These are phyloP conservation scores for Drosophila mojavensis DNA, from an alignment of 1,140 invertebrate species.

Conservation along the genomic window DNA sequence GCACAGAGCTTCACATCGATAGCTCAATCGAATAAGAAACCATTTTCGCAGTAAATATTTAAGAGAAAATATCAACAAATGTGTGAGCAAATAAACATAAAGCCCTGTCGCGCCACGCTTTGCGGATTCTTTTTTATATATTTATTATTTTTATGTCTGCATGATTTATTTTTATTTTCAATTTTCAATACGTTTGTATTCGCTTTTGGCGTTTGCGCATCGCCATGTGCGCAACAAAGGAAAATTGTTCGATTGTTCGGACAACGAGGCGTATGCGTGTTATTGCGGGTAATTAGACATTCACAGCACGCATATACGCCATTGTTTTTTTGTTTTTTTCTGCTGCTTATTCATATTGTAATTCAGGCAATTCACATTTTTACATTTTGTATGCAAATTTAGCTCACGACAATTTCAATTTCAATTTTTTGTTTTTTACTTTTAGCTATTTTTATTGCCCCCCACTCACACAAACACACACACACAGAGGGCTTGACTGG, in stretches of 20 bases:
- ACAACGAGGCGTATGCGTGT: constrained; percentile 50
- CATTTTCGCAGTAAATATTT: too few relatives aligned
- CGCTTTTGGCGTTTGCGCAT: constrained; percentile 5
- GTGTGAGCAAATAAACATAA: not conserved
- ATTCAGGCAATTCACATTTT: constrained; percentile 36
- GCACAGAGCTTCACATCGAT: too few relatives aligned
- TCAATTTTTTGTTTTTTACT: constrained; percentile 9
- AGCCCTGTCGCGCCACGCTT: not conserved
- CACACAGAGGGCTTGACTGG: not conserved
- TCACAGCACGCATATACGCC: constrained; percentile 42
- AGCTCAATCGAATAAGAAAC: too few relatives aligned
- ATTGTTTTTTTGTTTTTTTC: constrained; percentile 11
- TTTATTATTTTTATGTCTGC: not conserved
- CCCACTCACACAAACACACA: not conserved
- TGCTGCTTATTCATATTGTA: constrained; percentile 30
- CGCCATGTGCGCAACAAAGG: constrained; percentile 18
- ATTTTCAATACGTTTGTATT: not conserved
- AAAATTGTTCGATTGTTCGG: constrained; percentile 25
- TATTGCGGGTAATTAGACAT: constrained; percentile 51
- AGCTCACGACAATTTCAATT: constrained; percentile 43
- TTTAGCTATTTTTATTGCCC: constrained; percentile 26
- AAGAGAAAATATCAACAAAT: too few relatives aligned
- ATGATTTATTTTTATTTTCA: constrained; percentile 4
- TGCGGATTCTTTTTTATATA: not conserved
- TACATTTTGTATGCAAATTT: constrained; percentile 52